Evolutionary conservation across 1,140 invertebrate species (phyloP).

Genomic region (Wiebesia pumilae): DNA sequence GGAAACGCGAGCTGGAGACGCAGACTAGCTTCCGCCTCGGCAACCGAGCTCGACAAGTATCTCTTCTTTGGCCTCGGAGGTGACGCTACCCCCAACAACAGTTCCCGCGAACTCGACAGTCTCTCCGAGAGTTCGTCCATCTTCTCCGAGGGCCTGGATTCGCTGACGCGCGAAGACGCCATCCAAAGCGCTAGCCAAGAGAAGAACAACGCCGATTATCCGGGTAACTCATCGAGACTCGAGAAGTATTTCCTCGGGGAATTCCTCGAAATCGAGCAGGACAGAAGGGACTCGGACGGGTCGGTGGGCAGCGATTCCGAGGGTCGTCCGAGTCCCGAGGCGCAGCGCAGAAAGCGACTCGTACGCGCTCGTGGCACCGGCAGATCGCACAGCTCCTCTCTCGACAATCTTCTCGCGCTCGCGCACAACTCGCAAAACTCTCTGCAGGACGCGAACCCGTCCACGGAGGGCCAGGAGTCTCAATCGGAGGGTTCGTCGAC

Average conservation of each 20-base stretch:
- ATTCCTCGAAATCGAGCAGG: slow-evolving; percentile 86
- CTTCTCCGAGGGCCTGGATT: slow-evolving; percentile 88
- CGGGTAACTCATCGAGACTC: slow-evolving; percentile 85
- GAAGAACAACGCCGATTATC: slow-evolving; percentile 79
- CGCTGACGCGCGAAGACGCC: slow-evolving; percentile 76
- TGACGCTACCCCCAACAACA: slow-evolving; percentile 58
- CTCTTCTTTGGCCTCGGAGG: slow-evolving; percentile 26
- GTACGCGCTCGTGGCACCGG: slow-evolving; percentile 87
- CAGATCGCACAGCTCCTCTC: slow-evolving; percentile 85
- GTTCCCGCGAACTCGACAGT: slow-evolving; percentile 79
- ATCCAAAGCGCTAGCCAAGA: slow-evolving; percentile 75
- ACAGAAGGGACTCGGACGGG: slow-evolving; percentile 85
- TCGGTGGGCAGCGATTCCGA: slow-evolving; percentile 90
- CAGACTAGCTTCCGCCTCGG: slow-evolving; percentile 65
- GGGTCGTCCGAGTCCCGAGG: slow-evolving; percentile 87
- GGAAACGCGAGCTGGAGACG: slow-evolving; percentile 69
- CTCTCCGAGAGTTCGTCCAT: slow-evolving; percentile 92
- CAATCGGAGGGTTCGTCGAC: slow-evolving; percentile 83
- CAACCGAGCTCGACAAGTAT: slow-evolving; percentile 80
- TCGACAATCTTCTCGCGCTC: slow-evolving; percentile 83
- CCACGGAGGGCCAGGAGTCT: slow-evolving; percentile 67
- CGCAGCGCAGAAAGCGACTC: slow-evolving; percentile 84
- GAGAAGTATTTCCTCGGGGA: slow-evolving; percentile 94
- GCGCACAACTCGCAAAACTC: slow-evolving; percentile 69
- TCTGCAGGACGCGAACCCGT: slow-evolving; percentile 67